A percentile compares a stretch with the other conserved stretches of the same genome.
These are phyloP conservation scores for Melitaea cinxia DNA, from an alignment of 1,140 invertebrate genomes.

Conservation along the genomic window DNA sequence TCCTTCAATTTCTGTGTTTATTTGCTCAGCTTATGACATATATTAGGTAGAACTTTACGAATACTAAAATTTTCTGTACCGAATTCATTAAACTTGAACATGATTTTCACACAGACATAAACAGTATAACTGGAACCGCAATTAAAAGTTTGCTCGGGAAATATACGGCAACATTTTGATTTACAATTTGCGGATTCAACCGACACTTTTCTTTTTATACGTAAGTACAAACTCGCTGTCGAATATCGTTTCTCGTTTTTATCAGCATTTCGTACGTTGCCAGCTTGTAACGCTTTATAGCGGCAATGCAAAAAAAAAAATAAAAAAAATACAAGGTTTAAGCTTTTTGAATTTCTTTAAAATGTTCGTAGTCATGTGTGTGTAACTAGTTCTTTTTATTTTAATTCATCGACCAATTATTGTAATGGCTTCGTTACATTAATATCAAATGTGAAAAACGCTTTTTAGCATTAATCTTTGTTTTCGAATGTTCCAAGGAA, in stretches of 20 bases:
- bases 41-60: conserved; percentile 49
- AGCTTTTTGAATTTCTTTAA: neutral
- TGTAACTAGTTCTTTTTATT: neutral
- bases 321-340: neutral
- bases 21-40: conserved; percentile 44
- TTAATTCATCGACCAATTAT: conserved; percentile 16
- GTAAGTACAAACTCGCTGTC: conserved; percentile 21
- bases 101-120: conserved; percentile 55
- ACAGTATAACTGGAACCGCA: conserved; percentile 65
- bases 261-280: neutral
- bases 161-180: conserved; percentile 63
- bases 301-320: too few relatives aligned
- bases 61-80: conserved; percentile 50
- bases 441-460: conserved; percentile 15
- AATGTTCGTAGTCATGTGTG: neutral
- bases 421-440: conserved; percentile 18
- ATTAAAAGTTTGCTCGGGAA: conserved; percentile 66
- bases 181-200: conserved; percentile 55
- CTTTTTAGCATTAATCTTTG: conserved; percentile 28
- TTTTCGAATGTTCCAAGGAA: conserved; percentile 23
- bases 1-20: conserved; percentile 43
- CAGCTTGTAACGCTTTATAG: too few relatives aligned
- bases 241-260: conserved; percentile 4
- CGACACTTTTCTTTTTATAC: conserved; percentile 26
- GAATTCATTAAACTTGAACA: conserved; percentile 72